These are phyloP conservation scores for Triplophysa siluroides DNA, from an alignment of 2,113 vertebrate species.

Conservation along the genomic window DNA sequence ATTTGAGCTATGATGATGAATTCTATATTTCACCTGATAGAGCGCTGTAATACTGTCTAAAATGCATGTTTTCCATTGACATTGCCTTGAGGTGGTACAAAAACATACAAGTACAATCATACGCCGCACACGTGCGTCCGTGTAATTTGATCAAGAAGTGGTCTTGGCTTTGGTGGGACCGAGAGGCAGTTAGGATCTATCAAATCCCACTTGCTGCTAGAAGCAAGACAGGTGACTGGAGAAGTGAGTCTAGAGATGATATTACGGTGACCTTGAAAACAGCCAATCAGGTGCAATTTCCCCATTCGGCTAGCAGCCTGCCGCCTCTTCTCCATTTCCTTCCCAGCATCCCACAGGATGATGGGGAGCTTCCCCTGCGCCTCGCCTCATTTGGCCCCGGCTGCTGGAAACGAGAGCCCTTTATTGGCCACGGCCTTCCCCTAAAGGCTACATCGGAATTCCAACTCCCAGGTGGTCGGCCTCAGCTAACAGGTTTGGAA, in stretches of 20 bases:
- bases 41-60: conserved; percentile 43
- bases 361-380: conserved; percentile 60
- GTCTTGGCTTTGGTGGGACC: conserved; percentile 42
- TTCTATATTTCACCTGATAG: conserved; percentile 49
- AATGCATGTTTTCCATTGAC: conserved; percentile 50
- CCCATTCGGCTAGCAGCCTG: conserved; percentile 49
- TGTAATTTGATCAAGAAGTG: conserved; percentile 50
- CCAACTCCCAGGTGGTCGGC: conserved; percentile 46
- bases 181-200: conserved; percentile 33
- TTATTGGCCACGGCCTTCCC: conserved; percentile 54
- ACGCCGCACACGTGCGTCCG: conserved; percentile 11
- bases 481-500: conserved; percentile 57
- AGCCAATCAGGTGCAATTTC: conserved; percentile 67
- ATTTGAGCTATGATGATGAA: conserved; percentile 36
- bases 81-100: conserved; percentile 56
- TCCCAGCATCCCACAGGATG: conserved; percentile 47
- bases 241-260: conserved; percentile 53
- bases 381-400: conserved; percentile 71
- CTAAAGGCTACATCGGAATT: conserved; percentile 53
- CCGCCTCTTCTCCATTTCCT: conserved; percentile 44
- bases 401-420: conserved; percentile 65
- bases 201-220: conserved; percentile 38
- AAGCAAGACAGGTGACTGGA: conserved; percentile 50
- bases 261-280: conserved; percentile 70
- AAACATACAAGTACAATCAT: conserved; percentile 35